Conservation (phyloP, 2,113 vertebrate genomes). For the Phyllostomus hastatus region DNA sequence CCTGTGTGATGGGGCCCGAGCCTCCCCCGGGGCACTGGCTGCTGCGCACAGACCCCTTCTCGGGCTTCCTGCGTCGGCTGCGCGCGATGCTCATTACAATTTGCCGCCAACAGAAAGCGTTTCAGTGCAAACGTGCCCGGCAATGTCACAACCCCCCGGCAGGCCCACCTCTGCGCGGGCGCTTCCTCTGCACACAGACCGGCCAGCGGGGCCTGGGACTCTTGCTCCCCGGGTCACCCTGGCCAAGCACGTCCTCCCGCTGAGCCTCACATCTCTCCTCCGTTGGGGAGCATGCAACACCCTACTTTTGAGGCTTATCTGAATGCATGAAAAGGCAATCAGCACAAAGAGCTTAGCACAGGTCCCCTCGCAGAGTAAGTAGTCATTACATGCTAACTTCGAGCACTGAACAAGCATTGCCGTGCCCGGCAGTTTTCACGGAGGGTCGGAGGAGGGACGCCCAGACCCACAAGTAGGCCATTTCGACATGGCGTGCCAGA, state of each 20-base stretch:
- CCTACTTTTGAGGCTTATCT: not conserved
- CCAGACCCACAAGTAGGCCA: not conserved
- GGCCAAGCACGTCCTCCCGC: not conserved
- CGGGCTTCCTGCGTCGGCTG: accelerated
- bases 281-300: not conserved
- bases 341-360: not conserved
- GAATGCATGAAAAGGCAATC: not conserved
- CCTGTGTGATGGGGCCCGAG: accelerated
- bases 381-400: not conserved
- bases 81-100: not conserved
- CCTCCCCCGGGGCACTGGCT: not conserved
- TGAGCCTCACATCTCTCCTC: not conserved
- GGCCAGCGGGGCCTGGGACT: not conserved
- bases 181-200: not conserved
- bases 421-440: not conserved
- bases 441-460: not conserved
- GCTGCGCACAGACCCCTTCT: accelerated
- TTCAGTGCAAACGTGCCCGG: not conserved
- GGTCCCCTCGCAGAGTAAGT: not conserved
- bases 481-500: accelerated
- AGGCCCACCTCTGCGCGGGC: not conserved
- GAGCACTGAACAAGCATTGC: not conserved
- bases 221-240: not conserved
- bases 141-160: accelerated
- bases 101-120: not conserved